Percentiles rank a stretch among this genome's conserved stretches.
Evolutionary conservation across 2,113 vertebrate species (phyloP).

Genomic region (Tragelaphus scriptus): DNA sequence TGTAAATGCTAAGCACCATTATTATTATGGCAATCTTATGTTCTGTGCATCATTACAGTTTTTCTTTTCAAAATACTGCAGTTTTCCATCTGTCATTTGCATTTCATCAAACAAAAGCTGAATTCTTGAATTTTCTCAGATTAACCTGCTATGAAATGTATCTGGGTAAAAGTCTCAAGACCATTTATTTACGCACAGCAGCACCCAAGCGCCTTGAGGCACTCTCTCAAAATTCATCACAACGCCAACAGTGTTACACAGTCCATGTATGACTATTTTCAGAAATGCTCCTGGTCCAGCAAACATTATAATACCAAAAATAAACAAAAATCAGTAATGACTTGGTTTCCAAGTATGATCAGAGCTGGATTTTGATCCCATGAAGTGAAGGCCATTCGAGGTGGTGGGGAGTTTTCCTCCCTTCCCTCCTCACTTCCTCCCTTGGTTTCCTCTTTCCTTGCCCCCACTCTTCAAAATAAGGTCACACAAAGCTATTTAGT

Average conservation of each 20-base stretch:
- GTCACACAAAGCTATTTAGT: neutral
- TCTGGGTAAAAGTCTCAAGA: conserved; percentile 32
- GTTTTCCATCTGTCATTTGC: conserved; percentile 65
- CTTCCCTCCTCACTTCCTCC: neutral
- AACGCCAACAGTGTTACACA: neutral
- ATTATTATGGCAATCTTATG: conserved; percentile 51
- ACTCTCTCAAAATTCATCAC: conserved; percentile 36
- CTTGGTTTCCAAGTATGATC: neutral
- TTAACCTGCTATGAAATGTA: conserved; percentile 34
- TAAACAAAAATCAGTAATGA: neutral
- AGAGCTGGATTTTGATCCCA: neutral
- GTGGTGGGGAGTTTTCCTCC: neutral
- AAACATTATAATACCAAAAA: conserved; percentile 34
- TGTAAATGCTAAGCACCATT: conserved; percentile 44
- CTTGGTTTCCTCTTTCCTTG: neutral
- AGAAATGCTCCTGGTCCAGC: neutral
- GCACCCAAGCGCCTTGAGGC: neutral
- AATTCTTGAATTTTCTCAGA: conserved; percentile 27
- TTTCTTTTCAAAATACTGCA: conserved; percentile 57
- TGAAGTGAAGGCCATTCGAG: neutral
- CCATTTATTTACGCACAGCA: neutral
- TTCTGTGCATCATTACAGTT: conserved; percentile 29
- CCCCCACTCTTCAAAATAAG: neutral
- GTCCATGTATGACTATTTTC: neutral
- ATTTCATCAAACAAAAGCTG: conserved; percentile 26